A percentile compares a stretch with the other conserved stretches of the same genome.
Evolutionary conservation across 1,140 invertebrate species (phyloP).

Genomic region (Apis dorsata): DNA sequence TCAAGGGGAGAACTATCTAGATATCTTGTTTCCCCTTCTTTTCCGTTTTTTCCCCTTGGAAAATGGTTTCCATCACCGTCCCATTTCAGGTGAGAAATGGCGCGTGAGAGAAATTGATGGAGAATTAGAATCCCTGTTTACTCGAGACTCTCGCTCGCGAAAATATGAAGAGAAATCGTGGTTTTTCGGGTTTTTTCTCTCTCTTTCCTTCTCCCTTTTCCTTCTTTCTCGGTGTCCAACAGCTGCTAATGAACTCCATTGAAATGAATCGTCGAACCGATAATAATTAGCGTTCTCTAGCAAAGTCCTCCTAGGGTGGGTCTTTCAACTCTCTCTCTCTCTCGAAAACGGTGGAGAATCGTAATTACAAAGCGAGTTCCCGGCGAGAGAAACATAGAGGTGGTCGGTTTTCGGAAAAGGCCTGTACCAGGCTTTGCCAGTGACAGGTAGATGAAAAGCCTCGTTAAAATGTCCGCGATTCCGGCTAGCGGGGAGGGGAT

Average conservation of each 20-base stretch:
- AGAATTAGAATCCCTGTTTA: background rate
- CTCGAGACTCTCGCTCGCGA: background rate
- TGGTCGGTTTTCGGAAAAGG: slow-evolving; percentile 46
- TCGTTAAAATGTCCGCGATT: slow-evolving; percentile 59
- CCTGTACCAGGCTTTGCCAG: slow-evolving; percentile 33
- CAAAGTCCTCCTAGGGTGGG: background rate
- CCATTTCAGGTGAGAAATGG: slow-evolving; percentile 20
- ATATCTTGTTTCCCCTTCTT: background rate
- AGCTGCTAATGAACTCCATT: slow-evolving; percentile 51
- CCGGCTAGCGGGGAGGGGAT: background rate
- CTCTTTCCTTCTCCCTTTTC: background rate
- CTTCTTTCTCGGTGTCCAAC: background rate
- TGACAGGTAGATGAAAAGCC: slow-evolving; percentile 62
- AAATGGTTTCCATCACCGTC: background rate
- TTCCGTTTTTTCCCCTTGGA: background rate
- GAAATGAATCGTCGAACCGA: slow-evolving; percentile 53
- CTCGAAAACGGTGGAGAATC: slow-evolving; percentile 29
- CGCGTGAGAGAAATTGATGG: background rate
- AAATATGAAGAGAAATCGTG: too few species aligned
- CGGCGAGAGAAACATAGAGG: slow-evolving; percentile 33
- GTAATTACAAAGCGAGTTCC: slow-evolving; percentile 41
- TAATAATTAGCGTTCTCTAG: slow-evolving; percentile 51
- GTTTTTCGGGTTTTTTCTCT: background rate
- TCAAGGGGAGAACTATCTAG: background rate
- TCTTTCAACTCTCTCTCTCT: slow-evolving; percentile 1